Conservation (phyloP, 1,140 invertebrate species). For the Hyposmocoma kahamanoa region DNA sequence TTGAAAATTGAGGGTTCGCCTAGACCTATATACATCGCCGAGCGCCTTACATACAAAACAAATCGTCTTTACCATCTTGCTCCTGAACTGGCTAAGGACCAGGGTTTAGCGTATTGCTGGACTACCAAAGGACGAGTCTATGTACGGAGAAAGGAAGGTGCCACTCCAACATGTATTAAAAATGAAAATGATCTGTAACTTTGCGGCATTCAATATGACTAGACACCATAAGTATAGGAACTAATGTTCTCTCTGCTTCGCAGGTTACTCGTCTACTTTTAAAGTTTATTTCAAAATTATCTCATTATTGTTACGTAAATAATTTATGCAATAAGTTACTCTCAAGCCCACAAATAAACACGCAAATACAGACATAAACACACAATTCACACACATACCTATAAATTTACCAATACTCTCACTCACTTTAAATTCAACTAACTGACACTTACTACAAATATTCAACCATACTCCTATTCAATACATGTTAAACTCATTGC, state of each 20-base stretch:
- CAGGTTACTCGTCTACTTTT: background rate
- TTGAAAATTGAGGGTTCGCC: too few relatives aligned
- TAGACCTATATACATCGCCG: background rate
- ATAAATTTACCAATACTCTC: too few relatives aligned
- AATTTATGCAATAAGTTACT: background rate
- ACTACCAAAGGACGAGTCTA: background rate
- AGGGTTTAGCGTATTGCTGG: too few relatives aligned
- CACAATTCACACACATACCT: too few relatives aligned
- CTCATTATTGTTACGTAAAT: background rate
- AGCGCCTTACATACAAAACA: background rate
- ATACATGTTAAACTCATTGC: background rate
- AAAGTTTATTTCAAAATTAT: background rate
- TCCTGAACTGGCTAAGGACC: background rate
- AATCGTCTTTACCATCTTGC: background rate
- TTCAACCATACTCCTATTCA: background rate
- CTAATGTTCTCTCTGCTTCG: background rate
- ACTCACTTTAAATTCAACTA: too few relatives aligned
- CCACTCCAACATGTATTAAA: background rate
- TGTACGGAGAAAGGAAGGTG: background rate
- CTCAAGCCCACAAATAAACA: too few relatives aligned
- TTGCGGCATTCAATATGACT: background rate
- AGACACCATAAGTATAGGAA: background rate
- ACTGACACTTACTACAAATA: too few relatives aligned
- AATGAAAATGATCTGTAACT: background rate
- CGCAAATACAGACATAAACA: too few relatives aligned